These are phyloP conservation scores for Ammospiza caudacuta DNA, from an alignment of 2,113 vertebrate species.

Conservation along the genomic window DNA sequence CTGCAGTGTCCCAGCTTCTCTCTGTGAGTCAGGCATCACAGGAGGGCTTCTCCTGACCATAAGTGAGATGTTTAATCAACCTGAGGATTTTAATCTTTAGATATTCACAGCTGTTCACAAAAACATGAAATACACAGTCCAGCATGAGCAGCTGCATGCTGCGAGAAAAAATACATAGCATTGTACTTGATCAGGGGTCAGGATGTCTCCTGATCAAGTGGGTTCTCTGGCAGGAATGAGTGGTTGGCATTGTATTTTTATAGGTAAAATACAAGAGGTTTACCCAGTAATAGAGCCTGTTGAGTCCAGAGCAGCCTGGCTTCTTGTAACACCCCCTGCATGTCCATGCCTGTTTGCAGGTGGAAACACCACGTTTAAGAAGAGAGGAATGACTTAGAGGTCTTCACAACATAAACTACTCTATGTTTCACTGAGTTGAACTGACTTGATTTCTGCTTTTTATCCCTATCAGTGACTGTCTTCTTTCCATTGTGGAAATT, in stretches of 20 bases:
- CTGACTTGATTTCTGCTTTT: neutral
- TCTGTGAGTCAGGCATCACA: rapidly evolving
- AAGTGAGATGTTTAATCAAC: neutral
- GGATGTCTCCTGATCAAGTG: neutral
- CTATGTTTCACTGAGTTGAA: neutral
- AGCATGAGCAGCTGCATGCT: neutral
- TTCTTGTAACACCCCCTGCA: neutral
- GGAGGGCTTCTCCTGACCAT: neutral
- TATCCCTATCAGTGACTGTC: neutral
- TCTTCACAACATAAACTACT: neutral
- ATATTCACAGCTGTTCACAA: neutral
- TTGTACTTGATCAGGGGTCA: neutral
- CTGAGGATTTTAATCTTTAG: neutral
- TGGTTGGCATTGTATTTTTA: neutral
- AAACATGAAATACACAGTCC: neutral
- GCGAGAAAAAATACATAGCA: neutral
- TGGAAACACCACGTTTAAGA: neutral
- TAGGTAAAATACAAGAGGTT: neutral
- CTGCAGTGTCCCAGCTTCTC: neutral
- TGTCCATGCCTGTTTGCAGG: neutral
- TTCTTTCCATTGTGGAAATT: neutral
- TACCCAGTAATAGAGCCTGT: neutral
- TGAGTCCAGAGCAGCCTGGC: neutral
- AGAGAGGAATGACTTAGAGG: neutral
- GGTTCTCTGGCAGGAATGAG: neutral